phyloP scores from a whole-genome alignment of 2,888 invertebrate species.

The Trachelus tabidus region DNA sequence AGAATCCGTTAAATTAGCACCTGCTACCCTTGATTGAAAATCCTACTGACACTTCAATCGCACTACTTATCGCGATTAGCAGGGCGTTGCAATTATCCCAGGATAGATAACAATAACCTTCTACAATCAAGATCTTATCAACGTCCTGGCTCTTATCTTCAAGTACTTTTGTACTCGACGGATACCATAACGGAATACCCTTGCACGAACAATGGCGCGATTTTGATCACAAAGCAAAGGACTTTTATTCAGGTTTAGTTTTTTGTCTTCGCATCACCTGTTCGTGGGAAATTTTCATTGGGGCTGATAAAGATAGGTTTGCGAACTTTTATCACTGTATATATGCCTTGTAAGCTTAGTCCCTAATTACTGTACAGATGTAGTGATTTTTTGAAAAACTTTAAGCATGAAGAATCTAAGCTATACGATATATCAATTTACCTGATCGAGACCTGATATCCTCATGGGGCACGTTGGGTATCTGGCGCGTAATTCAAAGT shows the following conservation, averaged over 20 bases:
- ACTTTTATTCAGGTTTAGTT: conserved; percentile 1
- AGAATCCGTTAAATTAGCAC: neutral
- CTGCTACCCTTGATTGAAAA: neutral
- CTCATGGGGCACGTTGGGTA: neutral
- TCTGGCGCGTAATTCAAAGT: conserved; percentile 2
- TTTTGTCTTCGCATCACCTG: conserved; percentile 39
- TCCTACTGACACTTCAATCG: neutral
- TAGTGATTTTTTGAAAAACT: neutral
- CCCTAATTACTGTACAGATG: neutral
- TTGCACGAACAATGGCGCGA: conserved; percentile 30
- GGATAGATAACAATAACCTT: conserved; percentile 7
- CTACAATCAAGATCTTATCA: conserved; percentile 1
- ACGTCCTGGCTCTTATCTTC: conserved; percentile 1
- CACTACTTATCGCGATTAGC: neutral
- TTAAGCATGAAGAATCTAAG: neutral
- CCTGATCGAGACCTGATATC: conserved; percentile 3
- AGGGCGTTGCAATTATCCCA: conserved; percentile 2
- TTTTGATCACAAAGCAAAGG: neutral
- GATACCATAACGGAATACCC: conserved; percentile 7
- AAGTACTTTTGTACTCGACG: neutral
- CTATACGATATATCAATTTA: conserved; percentile 13
- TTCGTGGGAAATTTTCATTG: conserved; percentile 37
- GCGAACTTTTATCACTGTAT: too few relatives aligned
- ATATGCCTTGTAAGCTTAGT: too few relatives aligned
- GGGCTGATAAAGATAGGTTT: neutral